Conservation (phyloP, 2,113 vertebrate genomes). For the Notarius lentiginosus region DNA sequence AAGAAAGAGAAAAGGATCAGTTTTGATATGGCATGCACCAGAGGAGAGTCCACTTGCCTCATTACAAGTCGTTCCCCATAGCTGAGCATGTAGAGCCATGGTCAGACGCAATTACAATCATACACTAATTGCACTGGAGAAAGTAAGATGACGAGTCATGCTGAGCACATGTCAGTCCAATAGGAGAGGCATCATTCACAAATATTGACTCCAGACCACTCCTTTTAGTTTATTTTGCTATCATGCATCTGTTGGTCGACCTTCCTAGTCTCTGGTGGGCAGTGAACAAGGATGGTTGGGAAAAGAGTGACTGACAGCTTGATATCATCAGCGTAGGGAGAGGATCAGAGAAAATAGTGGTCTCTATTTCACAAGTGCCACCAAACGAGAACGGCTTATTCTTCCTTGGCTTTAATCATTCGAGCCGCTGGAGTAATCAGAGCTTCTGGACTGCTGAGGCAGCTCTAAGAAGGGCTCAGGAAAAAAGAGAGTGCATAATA, state of each 20-base stretch:
- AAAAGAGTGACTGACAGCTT: constrained; percentile 48
- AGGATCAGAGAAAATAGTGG: constrained; percentile 13
- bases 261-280: constrained; percentile 14
- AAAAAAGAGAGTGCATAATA: constrained; percentile 31
- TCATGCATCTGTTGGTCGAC: constrained; percentile 31
- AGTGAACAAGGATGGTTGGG: neutral
- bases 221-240: constrained; percentile 30
- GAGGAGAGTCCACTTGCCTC: constrained; percentile 50
- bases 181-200: constrained; percentile 6
- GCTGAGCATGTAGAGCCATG: constrained; percentile 16
- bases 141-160: neutral
- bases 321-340: constrained; percentile 39
- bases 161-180: constrained; percentile 27
- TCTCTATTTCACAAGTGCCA: constrained; percentile 42
- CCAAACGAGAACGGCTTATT: constrained; percentile 11
- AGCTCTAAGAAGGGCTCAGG: constrained; percentile 2
- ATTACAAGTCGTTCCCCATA: constrained; percentile 46
- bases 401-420: constrained; percentile 23
- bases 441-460: constrained; percentile 16
- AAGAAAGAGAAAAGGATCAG: constrained; percentile 34
- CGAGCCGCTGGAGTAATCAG: constrained; percentile 31
- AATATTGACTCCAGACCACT: neutral
- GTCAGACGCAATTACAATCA: constrained; percentile 31
- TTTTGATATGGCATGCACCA: constrained; percentile 49
- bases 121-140: constrained; percentile 38